Evolutionary conservation across 2,113 vertebrate species (phyloP), one percentile per base, ranked within the genome.

Genomic region (Regulus satrapa): DNA sequence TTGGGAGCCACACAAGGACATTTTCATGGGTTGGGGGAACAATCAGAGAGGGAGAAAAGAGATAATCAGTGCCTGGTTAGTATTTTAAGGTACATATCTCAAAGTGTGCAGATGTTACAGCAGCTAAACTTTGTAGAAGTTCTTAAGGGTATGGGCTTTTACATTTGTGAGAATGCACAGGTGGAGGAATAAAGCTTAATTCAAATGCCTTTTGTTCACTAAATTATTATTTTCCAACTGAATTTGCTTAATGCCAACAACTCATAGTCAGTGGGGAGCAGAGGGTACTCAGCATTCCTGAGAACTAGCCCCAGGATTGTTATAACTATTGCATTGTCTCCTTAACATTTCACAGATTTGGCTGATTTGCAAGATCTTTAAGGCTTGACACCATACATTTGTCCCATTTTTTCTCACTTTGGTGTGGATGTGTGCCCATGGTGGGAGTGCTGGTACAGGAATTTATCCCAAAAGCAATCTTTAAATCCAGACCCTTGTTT

Each of bases 351-450:
- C 84, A 83, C 10, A 91, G n/a, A 91, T 95, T 92, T 95, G 88
- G 92, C 38, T 85, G 63, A 83, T 96, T 94, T 88, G 93, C 93
- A 89, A 82, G 59, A 55, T 29, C 74, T 95, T 85, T 92, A 91
- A 85, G 79, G 71, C 74, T 74, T 61, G 81, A 93, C 78, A 93
- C 48, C 4, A 2, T 88, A 62, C n/a, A 88, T 88, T 91, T 71
- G 26, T 83, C 16, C 14, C 15, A 1, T 81, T 78, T 76, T 86
- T 54, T 76, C 88, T 64, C 40, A 49, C 62, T 94, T 89, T 55
- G 28, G 34, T 82, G 43, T 83, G 87, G 45, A 49, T 88, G 71
- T 88, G 49, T 95, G 66, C 51, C 63, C 52, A 32, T 59, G 58
- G 51, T 69, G 59, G 84, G 81, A 88, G 67, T 66, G 55, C 54